Percentiles rank a stretch among this genome's conserved stretches.
phyloP scores from a whole-genome alignment of 2,888 invertebrate species.

The Melanophora roralis region DNA sequence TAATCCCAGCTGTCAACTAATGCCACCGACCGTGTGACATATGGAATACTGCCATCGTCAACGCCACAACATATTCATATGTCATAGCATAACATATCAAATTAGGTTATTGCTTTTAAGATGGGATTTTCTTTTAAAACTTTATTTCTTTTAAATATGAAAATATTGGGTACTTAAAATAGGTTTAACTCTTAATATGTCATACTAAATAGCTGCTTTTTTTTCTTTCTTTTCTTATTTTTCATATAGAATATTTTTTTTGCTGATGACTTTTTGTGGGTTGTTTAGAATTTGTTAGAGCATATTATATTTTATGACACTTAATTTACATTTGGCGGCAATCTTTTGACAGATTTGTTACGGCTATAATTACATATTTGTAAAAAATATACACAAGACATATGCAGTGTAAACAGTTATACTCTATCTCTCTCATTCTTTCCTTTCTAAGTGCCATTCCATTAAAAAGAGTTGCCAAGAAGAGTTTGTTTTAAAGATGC shows the following conservation, averaged over 20 bases:
- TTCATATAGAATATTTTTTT: background rate
- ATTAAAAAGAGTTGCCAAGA: slow-evolving; percentile 38
- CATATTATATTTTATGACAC: slow-evolving; percentile 56
- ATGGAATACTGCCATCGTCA: slow-evolving; percentile 18
- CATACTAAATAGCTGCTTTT: slow-evolving; percentile 38
- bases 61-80: background rate
- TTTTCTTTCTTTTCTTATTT: background rate
- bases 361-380: slow-evolving; percentile 63
- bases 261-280: slow-evolving; percentile 38
- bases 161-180: slow-evolving; percentile 34
- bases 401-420: slow-evolving; percentile 18
- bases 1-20: slow-evolving; percentile 54
- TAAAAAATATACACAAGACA: background rate
- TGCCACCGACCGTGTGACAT: slow-evolving; percentile 31
- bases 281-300: slow-evolving; percentile 60
- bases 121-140: slow-evolving; percentile 42
- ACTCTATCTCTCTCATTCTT: background rate
- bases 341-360: slow-evolving; percentile 74
- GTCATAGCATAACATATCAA: slow-evolving; percentile 46
- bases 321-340: slow-evolving; percentile 62
- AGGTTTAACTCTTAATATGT: slow-evolving; percentile 45
- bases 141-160: slow-evolving; percentile 27
- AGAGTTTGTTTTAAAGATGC: slow-evolving; percentile 40
- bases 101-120: slow-evolving; percentile 45
- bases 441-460: background rate